Evolutionary conservation across 2,113 vertebrate species (phyloP).

Genomic region (Monarcha castaneiventris): DNA sequence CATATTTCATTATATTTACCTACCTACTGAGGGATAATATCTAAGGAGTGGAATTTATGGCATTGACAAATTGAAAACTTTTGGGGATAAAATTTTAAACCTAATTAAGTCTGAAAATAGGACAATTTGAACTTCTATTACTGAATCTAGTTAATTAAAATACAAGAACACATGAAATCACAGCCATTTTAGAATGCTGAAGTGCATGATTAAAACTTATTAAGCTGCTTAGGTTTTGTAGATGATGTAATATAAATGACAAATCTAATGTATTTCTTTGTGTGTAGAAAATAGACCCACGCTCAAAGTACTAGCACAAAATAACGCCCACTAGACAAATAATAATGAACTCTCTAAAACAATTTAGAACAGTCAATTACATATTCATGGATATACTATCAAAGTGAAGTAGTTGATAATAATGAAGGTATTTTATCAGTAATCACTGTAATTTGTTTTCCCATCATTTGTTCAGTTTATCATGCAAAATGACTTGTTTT

Average conservation of each 20-base stretch:
- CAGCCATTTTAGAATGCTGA: background rate
- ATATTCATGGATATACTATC: background rate
- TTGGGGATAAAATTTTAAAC: background rate
- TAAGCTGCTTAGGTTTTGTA: background rate
- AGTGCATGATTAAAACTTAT: background rate
- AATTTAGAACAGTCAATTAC: background rate
- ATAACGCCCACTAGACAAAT: background rate
- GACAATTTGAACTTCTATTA: background rate
- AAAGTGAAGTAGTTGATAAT: background rate
- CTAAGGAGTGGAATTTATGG: background rate
- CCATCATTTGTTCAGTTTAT: slow-evolving; percentile 18
- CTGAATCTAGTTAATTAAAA: slow-evolving; percentile 20
- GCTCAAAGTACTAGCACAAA: background rate
- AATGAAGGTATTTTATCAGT: slow-evolving; percentile 13
- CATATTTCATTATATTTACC: background rate
- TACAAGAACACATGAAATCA: background rate
- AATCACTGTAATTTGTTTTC: slow-evolving; percentile 28
- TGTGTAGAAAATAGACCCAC: background rate
- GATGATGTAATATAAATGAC: background rate
- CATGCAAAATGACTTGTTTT: slow-evolving; percentile 15
- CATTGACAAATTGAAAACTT: background rate
- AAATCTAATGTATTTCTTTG: background rate
- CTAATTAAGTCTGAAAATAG: background rate
- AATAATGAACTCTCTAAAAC: background rate
- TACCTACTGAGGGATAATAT: background rate